Evolutionary conservation across 2,888 invertebrate genomes (phyloP), one percentile per base, ranked within the genome.

Genomic region (Noctua janthina): DNA sequence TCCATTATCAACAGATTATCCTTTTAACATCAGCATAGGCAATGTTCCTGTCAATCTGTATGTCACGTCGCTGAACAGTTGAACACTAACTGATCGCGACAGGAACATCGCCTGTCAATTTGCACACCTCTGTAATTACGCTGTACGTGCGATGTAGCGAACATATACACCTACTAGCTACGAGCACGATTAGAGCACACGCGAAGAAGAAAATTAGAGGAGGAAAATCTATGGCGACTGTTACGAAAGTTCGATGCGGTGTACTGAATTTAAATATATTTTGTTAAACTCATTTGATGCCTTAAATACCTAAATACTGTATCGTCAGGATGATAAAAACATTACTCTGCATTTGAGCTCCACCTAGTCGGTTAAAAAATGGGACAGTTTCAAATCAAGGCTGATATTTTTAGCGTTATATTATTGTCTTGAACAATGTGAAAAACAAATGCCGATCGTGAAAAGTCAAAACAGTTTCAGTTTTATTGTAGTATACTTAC

Each of bases 111-210:
- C 74, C 62, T 79, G 64, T 67, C 80, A 80, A 77, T 82, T 84
- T 78, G 72, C 78, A 78, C 72, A 54, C 64, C 82, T 64, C 70
- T 86, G 68, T 75, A 75, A 82, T 84, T 73, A 86, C 71, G 59
- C 23, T 35, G 72, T 23, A 49, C 51, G n/a, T 13, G 59, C 13
- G n/a, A 15, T 39, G 13, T 29, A 13, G 29, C 4, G 56, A 74
- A 56, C 10, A 66, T 67, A 66, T 46, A 46, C 43, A 29, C 11
- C 56, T 51, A 17, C 43, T n/a, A 83, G 35, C 15, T 29, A 39
- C 29, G 23, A 10, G 49, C 35, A n/a, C 67, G 66, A 54, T 46
- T n/a, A 29, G 64, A 46, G 11, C 39, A 62, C 59, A 67, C 66
- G 6, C 20, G 43, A 54, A 35, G 46, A 13, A 49, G 35, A 67